phyloP scores from a whole-genome alignment of 2,113 vertebrate genomes.

The Triplophysa rosa region DNA sequence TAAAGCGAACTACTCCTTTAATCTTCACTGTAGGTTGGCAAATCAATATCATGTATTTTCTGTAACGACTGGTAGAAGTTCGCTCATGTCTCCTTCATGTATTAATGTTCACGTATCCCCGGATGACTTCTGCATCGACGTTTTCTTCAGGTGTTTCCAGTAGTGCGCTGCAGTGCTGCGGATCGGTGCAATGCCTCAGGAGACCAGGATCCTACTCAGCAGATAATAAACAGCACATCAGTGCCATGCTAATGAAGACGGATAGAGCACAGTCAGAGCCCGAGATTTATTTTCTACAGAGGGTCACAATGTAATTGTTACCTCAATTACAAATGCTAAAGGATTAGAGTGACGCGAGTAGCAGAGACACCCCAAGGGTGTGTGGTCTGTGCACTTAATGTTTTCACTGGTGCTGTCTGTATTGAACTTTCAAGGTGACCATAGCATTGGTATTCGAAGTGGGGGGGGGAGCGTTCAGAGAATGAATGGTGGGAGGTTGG shows the following conservation, averaged over 20 bases:
- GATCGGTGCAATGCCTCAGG: slow-evolving; percentile 51
- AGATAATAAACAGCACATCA: slow-evolving; percentile 67
- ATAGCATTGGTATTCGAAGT: slow-evolving; percentile 14
- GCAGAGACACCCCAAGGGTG: slow-evolving; percentile 60
- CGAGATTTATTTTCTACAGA: slow-evolving; percentile 62
- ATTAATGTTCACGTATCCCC: background rate
- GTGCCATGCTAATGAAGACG: slow-evolving; percentile 73
- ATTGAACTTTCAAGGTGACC: slow-evolving; percentile 60
- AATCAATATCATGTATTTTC: slow-evolving; percentile 12
- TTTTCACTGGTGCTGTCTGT: slow-evolving; percentile 59
- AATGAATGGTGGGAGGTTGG: slow-evolving; percentile 1
- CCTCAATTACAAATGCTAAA: slow-evolving; percentile 67
- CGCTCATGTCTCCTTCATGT: background rate
- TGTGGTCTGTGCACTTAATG: slow-evolving; percentile 32
- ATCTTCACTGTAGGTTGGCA: background rate
- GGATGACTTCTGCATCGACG: background rate
- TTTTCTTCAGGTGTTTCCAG: background rate
- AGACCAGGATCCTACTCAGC: slow-evolving; percentile 62
- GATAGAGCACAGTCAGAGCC: slow-evolving; percentile 57
- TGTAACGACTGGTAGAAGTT: background rate
- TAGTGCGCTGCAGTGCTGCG: slow-evolving; percentile 28
- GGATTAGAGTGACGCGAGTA: slow-evolving; percentile 62
- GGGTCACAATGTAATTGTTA: slow-evolving; percentile 69
- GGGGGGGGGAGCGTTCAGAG: background rate
- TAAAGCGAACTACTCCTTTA: background rate